Evolutionary conservation across 1,140 invertebrate genomes (phyloP).

Genomic region (Drosophila serrata): DNA sequence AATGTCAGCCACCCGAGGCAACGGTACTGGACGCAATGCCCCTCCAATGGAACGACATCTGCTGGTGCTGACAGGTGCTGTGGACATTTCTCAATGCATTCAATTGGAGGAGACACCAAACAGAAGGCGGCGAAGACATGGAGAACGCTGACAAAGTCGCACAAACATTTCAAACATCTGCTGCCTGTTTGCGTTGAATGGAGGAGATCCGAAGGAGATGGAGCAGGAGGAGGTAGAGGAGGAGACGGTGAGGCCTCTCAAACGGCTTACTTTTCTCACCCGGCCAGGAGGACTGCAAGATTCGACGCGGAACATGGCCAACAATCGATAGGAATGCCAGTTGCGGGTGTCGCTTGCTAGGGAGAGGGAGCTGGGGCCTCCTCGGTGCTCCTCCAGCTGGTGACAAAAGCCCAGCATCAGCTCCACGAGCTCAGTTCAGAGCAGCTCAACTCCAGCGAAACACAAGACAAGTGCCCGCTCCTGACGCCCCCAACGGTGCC

Average conservation of each 20-base stretch:
- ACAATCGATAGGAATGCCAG: constrained; percentile 76
- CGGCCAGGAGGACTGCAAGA: constrained; percentile 45
- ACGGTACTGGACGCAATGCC: constrained; percentile 52
- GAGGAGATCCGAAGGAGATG: constrained; percentile 21
- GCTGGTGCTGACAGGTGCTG: constrained; percentile 62
- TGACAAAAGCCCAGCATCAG: constrained; percentile 57
- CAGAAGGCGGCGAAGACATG: constrained; percentile 27
- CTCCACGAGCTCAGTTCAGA: constrained; percentile 4
- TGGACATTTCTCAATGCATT: constrained; percentile 66
- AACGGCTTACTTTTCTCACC: constrained; percentile 77
- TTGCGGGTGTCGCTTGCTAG: constrained; percentile 58
- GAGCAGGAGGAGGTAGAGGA: not conserved
- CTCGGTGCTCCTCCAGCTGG: constrained; percentile 21
- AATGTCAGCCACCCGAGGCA: constrained; percentile 33
- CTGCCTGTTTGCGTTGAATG: constrained; percentile 52
- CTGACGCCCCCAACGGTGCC: constrained; percentile 65
- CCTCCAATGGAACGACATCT: constrained; percentile 24
- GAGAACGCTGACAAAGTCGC: constrained; percentile 65
- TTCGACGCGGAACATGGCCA: constrained; percentile 61
- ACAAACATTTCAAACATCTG: constrained; percentile 77
- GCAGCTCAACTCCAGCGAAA: not conserved
- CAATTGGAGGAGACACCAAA: constrained; percentile 43
- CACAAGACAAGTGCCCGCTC: constrained; percentile 37
- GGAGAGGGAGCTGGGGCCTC: constrained; percentile 9
- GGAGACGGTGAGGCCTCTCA: constrained; percentile 8